Conservation (phyloP, 2,888 invertebrate genomes). For the Polymixis flavicincta region DNA sequence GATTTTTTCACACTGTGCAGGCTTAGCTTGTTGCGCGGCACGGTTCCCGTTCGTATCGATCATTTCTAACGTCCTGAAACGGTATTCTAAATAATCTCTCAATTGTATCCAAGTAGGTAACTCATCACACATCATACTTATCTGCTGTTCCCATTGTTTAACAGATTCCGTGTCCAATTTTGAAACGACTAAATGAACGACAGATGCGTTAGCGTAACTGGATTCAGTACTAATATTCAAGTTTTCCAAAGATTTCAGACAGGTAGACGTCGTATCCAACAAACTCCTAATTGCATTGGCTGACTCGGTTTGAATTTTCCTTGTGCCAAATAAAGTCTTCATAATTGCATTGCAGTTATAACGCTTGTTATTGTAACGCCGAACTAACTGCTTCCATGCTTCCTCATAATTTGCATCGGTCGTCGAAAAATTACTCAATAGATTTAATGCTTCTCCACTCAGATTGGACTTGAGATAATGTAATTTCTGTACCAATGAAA, state of each 20-base stretch:
- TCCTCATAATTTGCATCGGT: too few relatives aligned
- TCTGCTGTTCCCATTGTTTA: neutral
- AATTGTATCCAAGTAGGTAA: neutral
- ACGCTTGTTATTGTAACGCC: too few relatives aligned
- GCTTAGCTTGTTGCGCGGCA: neutral
- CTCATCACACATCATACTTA: neutral
- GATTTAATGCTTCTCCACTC: too few relatives aligned
- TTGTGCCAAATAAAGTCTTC: too few relatives aligned
- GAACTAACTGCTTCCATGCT: too few relatives aligned
- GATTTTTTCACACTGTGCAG: too few relatives aligned
- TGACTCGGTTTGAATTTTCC: too few relatives aligned
- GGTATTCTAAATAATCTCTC: neutral
- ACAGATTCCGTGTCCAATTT: neutral
- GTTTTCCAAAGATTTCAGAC: neutral
- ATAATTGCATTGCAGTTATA: too few relatives aligned
- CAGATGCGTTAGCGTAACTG: neutral
- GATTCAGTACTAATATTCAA: neutral
- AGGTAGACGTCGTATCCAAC: neutral
- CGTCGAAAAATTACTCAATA: too few relatives aligned
- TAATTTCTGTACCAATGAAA: neutral
- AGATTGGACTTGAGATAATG: too few relatives aligned
- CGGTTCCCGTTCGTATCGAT: neutral
- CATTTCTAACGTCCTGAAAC: neutral
- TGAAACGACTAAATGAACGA: neutral
- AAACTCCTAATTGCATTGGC: neutral